Percentiles rank a stretch among this genome's conserved stretches.
phyloP scores from a whole-genome alignment of 1,140 invertebrate genomes.

The Ceratina australensis region DNA sequence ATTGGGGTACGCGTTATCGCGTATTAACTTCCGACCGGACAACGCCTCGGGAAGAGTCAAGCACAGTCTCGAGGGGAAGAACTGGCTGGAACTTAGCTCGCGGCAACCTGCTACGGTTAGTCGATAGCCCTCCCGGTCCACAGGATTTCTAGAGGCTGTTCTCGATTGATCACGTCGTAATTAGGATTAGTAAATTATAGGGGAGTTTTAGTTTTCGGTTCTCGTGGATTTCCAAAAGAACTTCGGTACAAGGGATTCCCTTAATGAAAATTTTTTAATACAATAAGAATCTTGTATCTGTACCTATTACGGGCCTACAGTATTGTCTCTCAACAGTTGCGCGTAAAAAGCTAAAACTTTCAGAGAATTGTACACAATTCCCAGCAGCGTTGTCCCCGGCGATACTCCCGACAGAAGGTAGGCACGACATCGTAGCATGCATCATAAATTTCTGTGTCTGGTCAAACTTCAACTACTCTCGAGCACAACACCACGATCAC shows the following conservation, averaged over 20 bases:
- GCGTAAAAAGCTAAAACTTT: neutral
- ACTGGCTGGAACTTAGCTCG: neutral
- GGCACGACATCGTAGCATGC: neutral
- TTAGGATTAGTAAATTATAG: constrained; percentile 5
- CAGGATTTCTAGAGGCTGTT: neutral
- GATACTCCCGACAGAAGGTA: neutral
- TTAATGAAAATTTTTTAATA: too few species aligned
- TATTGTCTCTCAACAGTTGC: neutral
- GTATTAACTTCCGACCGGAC: neutral
- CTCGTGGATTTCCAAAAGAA: neutral
- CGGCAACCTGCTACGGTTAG: neutral
- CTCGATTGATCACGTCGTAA: constrained; percentile 1
- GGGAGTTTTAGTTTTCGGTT: neutral
- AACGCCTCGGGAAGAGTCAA: neutral
- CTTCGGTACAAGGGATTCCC: too few species aligned
- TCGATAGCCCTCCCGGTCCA: neutral
- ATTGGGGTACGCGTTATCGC: constrained; percentile 22
- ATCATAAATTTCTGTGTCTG: constrained; percentile 2
- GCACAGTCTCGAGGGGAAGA: neutral
- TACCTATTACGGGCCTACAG: too few species aligned
- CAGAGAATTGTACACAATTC: neutral
- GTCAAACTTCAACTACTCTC: neutral
- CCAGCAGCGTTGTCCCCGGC: neutral
- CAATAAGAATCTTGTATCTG: too few species aligned
- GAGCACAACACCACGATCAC: neutral